Evolutionary conservation across 2,113 vertebrate species (phyloP).

Genomic region (Mastomys coucha): DNA sequence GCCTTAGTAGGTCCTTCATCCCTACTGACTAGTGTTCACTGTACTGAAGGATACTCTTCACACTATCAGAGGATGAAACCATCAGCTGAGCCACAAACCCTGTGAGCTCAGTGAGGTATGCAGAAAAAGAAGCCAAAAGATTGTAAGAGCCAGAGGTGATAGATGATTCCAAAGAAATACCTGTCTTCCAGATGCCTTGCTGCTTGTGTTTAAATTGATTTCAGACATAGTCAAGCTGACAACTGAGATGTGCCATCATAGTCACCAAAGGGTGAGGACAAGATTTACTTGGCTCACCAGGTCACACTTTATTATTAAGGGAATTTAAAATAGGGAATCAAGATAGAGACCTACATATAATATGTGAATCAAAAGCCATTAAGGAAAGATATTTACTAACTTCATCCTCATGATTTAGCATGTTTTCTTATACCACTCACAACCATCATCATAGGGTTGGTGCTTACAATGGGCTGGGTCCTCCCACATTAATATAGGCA

Average conservation of each 20-base stretch:
- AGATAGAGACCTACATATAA: neutral
- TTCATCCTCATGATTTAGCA: neutral
- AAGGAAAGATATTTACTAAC: neutral
- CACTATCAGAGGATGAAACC: neutral
- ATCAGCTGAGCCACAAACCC: neutral
- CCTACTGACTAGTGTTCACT: neutral
- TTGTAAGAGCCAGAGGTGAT: neutral
- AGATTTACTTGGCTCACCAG: neutral
- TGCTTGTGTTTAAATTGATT: neutral
- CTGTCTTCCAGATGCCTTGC: neutral
- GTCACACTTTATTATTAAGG: neutral
- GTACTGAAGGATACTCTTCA: neutral
- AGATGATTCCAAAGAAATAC: neutral
- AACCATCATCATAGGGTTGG: neutral
- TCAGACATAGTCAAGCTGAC: neutral
- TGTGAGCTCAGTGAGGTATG: neutral
- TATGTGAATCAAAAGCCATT: neutral
- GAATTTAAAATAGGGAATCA: neutral
- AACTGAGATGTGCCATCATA: neutral
- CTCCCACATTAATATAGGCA: neutral
- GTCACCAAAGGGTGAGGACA: neutral
- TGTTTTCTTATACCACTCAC: neutral
- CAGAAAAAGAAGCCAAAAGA: neutral
- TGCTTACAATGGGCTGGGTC: neutral
- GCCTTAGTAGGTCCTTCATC: neutral